Evolutionary conservation across 2,888 invertebrate species (phyloP), one percentile per base, ranked within the genome.

Genomic region (Athetis lepigone): DNA sequence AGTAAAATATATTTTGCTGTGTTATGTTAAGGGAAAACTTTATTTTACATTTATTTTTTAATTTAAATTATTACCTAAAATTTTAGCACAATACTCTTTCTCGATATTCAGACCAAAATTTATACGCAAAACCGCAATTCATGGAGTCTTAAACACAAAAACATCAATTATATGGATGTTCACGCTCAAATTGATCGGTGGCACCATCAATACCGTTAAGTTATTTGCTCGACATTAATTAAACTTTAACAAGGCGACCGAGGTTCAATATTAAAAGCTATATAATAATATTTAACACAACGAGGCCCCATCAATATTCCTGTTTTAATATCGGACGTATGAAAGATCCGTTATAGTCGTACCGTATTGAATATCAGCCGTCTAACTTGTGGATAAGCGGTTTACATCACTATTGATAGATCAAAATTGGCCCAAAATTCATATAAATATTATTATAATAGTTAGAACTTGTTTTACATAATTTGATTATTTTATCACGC

Each of bases 321-420:
- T 58, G 73, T 69, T 79, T 79, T 78, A 79, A 79, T 79, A 79
- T 76, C 23, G 50, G 21, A 46, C 50, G 56, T 42, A 66, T 63
- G 67, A 76, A 73, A 43, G 66, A 40, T 33, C 40, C 45, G 51
- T 59, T 70, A 58, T 54, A 50, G 9, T 40, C n/a, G 9, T 42
- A 18, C 7, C 16, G 27, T 25, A 29, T 40, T 37, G 37, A 47
- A 49, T 58, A 77, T 63, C 23, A 47, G 39, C 8, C 27, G 18
- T 9, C 23, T 70, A 37, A 63, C 29, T 19, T 36, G 40, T 25
- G 39, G 5, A 19, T 33, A 62, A 62, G 29, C 13, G 37, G 21
- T 70, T 52, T 40, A 46, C n/a, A 50, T 42, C 49, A 57, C 16
- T 36, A 43, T 40, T n/a, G 39, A 52, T 46, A 27, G 27, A 6